These are phyloP conservation scores for Pterostichus madidus DNA, from an alignment of 2,888 invertebrate species.

Conservation along the genomic window DNA sequence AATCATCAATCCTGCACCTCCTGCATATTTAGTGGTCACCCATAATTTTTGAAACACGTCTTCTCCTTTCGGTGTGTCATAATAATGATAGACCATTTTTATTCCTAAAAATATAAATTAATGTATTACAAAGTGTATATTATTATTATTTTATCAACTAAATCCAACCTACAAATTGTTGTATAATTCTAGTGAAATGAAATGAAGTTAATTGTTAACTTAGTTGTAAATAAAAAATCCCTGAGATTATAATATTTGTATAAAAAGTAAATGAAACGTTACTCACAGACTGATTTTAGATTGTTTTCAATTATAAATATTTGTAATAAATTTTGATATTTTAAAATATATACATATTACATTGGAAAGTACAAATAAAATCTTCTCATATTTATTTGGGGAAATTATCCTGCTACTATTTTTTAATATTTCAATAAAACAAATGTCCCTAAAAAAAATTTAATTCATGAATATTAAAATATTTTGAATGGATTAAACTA, in stretches of 20 bases:
- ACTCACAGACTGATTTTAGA: too few relatives aligned
- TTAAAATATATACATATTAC: neutral
- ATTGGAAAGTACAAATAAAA: neutral
- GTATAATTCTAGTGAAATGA: slow-evolving; percentile 58
- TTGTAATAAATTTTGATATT: neutral
- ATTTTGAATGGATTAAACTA: too few relatives aligned
- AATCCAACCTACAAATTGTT: slow-evolving; percentile 64
- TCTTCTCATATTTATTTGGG: too few relatives aligned
- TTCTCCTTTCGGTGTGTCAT: slow-evolving; percentile 86
- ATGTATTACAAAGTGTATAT: neutral
- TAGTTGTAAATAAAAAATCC: slow-evolving; percentile 3
- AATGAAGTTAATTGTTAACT: slow-evolving; percentile 34
- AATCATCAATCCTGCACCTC: slow-evolving; percentile 77
- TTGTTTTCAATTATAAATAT: neutral
- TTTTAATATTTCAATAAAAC: too few relatives aligned
- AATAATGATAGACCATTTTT: slow-evolving; percentile 77
- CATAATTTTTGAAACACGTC: slow-evolving; percentile 84
- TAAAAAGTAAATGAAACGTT: too few relatives aligned
- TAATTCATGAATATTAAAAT: too few relatives aligned
- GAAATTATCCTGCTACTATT: too few relatives aligned
- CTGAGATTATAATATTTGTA: neutral
- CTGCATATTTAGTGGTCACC: slow-evolving; percentile 81
- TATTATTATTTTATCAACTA: slow-evolving; percentile 28
- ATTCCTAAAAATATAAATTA: neutral
- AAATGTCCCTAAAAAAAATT: too few relatives aligned